These are phyloP conservation scores for Ctenochaetus hawaiiensis DNA, from an alignment of 2,797 vertebrate species.

Conservation along the genomic window DNA sequence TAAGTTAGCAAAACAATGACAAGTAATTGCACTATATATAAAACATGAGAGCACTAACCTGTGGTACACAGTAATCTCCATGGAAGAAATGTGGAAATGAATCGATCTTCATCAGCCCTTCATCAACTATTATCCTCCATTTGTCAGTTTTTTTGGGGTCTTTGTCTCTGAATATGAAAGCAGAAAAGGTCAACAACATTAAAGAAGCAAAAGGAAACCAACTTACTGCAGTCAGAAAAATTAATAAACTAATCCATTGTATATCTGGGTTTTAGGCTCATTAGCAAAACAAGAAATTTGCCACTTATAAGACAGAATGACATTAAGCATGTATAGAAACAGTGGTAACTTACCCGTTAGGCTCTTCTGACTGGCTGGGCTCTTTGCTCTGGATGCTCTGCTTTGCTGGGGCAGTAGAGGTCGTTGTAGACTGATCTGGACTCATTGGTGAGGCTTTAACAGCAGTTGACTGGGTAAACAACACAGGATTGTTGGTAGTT, in stretches of 20 bases:
- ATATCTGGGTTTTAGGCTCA: too few relatives aligned
- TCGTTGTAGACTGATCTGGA: background rate
- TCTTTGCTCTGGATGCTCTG: constrained; percentile 31
- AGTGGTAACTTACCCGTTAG: constrained; percentile 43
- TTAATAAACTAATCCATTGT: background rate
- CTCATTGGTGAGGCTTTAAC: constrained; percentile 37
- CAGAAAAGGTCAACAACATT: background rate
- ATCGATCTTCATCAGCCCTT: constrained; percentile 71
- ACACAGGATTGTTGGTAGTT: background rate
- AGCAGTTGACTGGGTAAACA: constrained; percentile 35
- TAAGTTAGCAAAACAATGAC: background rate
- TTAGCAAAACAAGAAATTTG: too few relatives aligned
- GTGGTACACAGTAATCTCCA: constrained; percentile 80
- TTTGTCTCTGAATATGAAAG: constrained; percentile 51
- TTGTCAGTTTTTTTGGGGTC: constrained; percentile 34
- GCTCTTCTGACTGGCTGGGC: constrained; percentile 18
- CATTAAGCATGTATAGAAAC: background rate
- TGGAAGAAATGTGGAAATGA: constrained; percentile 83
- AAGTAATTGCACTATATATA: background rate
- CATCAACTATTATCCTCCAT: constrained; percentile 76
- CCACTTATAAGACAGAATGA: background rate
- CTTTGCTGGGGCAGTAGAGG: background rate
- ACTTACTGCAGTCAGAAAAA: background rate
- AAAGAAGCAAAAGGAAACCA: background rate
- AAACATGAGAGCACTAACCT: constrained; percentile 42